Conservation (phyloP, 2,888 invertebrate genomes). For the Myopa tessellatipennis region DNA sequence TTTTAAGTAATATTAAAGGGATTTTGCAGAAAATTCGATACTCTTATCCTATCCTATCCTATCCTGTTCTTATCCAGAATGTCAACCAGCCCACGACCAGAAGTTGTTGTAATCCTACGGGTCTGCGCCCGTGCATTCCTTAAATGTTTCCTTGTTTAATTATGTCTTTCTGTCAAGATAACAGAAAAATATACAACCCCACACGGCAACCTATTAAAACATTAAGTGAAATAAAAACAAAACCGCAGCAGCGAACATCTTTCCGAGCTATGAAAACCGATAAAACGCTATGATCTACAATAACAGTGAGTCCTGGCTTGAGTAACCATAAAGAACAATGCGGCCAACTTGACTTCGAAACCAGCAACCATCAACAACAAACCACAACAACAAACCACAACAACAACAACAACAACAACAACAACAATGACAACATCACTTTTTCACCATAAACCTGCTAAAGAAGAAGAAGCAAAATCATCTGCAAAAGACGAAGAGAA, state of each 20-base stretch:
- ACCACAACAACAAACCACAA: conserved; percentile 1
- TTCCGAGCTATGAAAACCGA: conserved; percentile 43
- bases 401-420: conserved; percentile 2
- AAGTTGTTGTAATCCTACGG: too few relatives aligned
- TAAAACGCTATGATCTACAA: conserved; percentile 38
- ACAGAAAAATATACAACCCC: neutral
- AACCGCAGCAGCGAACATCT: neutral
- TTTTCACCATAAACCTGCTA: conserved; percentile 11
- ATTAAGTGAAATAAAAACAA: neutral
- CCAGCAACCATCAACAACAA: conserved; percentile 32
- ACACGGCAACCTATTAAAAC: neutral
- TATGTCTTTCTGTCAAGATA: conserved; percentile 1
- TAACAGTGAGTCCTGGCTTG: conserved; percentile 24
- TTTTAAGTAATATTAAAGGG: too few relatives aligned
- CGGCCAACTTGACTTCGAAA: conserved; percentile 18
- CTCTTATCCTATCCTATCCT: too few relatives aligned
- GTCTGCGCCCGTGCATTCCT: neutral
- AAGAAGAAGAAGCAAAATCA: conserved; percentile 7
- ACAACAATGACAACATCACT: conserved; percentile 18
- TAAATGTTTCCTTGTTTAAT: neutral
- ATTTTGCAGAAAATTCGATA: too few relatives aligned
- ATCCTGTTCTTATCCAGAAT: too few relatives aligned
- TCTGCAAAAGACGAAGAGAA: neutral
- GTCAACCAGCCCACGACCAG: too few relatives aligned
- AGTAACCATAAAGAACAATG: conserved; percentile 23